Evolutionary conservation across 1,140 invertebrate species (phyloP), one percentile per base, ranked within the genome.

Genomic region (Drosophila mauritiana): DNA sequence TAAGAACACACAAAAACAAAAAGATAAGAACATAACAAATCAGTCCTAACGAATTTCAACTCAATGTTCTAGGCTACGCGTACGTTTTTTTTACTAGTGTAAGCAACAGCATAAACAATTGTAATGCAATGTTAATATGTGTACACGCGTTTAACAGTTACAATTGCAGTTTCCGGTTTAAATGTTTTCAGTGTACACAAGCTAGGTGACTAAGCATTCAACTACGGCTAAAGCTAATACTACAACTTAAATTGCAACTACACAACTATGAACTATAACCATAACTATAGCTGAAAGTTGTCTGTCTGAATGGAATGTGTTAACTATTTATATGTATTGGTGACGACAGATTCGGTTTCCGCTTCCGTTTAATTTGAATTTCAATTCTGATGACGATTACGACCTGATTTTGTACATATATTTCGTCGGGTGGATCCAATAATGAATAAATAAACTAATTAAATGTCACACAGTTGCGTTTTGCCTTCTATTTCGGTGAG

Each of bases 291-390:
- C 63, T 79, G 64, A 72, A 55, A 65, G 59, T 69, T 70, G 62
- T 79, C 62, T 84, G 76, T 75, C 80, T 83, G 75, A 79, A 53
- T 67, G 53, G 53, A 70, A 78, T 63, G 70, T 75, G 49, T 52
- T 51, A 74, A 55, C 58, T 51, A 72, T 40, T 36, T 36, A 27
- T 53, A 53, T 36, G 12, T 55, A 34, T 15, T 45, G 45, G 22
- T 31, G 46, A 15, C 31, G 36, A 25, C 31, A 36, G 25, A 54
- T 22, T 37, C 20, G 48, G 61, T 31, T 54, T 46, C 34, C 40
- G 49, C 15, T 37, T 34, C 42, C 13, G 36, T 27, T 27, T 27
- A 6, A 37, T 37, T 8, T 37, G 36, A 37, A 12, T 12, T 12
- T 12, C 2, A 15, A 27, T 7, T 62, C 49, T 54, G 59, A 63